A percentile compares a stretch with the other conserved stretches of the same genome.
Conservation (phyloP, 2,888 invertebrate genomes). For the Lasioglossum vierecki region DNA sequence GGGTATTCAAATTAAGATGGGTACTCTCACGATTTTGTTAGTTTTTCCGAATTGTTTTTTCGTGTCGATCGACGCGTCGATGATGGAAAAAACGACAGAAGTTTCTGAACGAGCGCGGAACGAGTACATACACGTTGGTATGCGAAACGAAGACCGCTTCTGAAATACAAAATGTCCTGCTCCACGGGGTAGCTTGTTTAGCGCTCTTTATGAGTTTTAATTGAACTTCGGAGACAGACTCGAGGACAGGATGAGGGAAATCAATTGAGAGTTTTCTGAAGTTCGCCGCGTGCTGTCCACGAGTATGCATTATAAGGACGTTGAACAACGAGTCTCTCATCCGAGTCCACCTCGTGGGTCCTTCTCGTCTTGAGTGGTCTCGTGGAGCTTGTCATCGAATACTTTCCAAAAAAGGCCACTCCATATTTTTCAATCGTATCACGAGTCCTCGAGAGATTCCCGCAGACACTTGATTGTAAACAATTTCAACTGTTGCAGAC, state of each 20-base stretch:
- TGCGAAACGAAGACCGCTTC: background rate
- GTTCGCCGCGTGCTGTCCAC: background rate
- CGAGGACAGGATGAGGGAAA: background rate
- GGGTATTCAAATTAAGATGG: background rate
- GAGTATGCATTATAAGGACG: slow-evolving; percentile 6
- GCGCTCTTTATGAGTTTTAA: slow-evolving; percentile 3
- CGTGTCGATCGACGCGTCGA: background rate
- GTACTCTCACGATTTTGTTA: background rate
- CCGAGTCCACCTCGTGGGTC: background rate
- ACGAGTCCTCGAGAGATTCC: background rate
- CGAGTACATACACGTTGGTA: background rate
- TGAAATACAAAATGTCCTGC: background rate
- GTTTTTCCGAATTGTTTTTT: background rate
- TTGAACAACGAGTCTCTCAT: slow-evolving; percentile 11
- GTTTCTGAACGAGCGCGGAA: background rate
- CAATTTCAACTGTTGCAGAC: background rate
- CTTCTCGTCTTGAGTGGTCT: slow-evolving; percentile 7
- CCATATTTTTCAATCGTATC: background rate
- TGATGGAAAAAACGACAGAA: background rate
- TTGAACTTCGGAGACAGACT: slow-evolving; percentile 1
- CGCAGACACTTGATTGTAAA: background rate
- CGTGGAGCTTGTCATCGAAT: slow-evolving; percentile 12
- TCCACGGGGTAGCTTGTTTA: background rate
- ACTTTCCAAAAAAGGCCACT: background rate
- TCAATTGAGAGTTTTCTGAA: slow-evolving; percentile 1